Base-by-base conservation (phyloP, 2,888 invertebrate species). In the Saturnia pavonia region DNA sequence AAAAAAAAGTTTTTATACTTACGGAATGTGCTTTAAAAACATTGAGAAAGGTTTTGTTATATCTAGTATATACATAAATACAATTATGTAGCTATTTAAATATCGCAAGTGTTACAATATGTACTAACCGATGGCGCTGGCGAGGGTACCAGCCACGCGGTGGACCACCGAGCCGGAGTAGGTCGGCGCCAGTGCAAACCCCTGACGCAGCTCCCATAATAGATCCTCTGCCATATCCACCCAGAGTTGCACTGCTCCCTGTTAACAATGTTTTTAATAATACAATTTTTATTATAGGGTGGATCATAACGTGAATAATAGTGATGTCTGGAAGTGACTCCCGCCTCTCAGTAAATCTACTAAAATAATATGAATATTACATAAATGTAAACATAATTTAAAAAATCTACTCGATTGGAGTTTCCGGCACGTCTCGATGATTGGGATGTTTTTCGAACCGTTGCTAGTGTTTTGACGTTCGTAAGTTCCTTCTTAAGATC, bases 101-200 rank as follows among this genome's bases (percentile, higher is more conserved):
- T n/a, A n/a, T 11, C 16, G 2, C 22, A 54, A 22, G 11, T 22
- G 22, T 22, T 54, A 27, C n/a, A 43, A 12, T 57, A 40, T 57
- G 14, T 67, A 70, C 76, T 74, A 73, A 94, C 95, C 96, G 94
- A 82, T 95, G 95, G 81, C 95, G 93, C 83, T 96, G 97, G 82
- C 95, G 96, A 9, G 97, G 97, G 86, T 97, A 97, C 97, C 97
- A 97, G 77, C 97, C 97, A 69, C 97, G 94, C 22, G 97, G 97
- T 0, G 97, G 97, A 0, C 97, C 97, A 1, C 97, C 97, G 77
- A 97, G 90, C 81, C 97, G 94, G 72, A 97, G 92, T 82, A 97
- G 94, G 88, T 97, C 97, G n/a, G 97, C 97, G 12, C 97, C 97
- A 57, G 92, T 95, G 91, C 86, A 95, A 79, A 95, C 91, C 82